These are phyloP conservation scores for Zaprionus ghesquierei DNA, from an alignment of 1,140 invertebrate genomes.

Conservation along the genomic window DNA sequence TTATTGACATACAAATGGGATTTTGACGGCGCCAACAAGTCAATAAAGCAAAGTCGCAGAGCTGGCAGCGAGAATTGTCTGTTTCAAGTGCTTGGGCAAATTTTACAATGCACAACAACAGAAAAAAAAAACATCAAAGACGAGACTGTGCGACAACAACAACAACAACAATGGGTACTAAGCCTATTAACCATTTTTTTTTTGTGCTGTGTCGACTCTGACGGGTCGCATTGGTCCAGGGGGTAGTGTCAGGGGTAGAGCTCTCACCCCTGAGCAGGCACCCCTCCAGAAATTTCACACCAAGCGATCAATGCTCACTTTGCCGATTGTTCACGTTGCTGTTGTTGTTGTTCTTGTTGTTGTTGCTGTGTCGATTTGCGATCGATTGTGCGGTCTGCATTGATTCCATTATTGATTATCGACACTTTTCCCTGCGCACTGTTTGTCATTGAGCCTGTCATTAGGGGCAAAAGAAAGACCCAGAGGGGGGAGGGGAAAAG, in stretches of 20 bases:
- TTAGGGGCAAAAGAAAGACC: conserved; percentile 10
- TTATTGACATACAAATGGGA: conserved; percentile 80
- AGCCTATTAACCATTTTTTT: conserved; percentile 77
- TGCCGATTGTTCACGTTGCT: conserved; percentile 27
- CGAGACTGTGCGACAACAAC: conserved; percentile 25
- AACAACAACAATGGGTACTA: conserved; percentile 49
- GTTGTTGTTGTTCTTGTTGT: conserved; percentile 23
- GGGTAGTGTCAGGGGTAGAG: conserved; percentile 57
- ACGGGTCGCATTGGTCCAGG: conserved; percentile 23
- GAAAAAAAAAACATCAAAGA: conserved; percentile 33
- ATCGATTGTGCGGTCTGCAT: conserved; percentile 73
- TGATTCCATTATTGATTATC: conserved; percentile 43
- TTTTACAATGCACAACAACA: conserved; percentile 62
- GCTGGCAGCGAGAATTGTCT: conserved; percentile 67
- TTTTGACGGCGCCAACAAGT: conserved; percentile 72
- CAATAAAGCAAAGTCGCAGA: conserved; percentile 75
- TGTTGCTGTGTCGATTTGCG: conserved; percentile 36
- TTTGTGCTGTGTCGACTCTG: conserved; percentile 30
- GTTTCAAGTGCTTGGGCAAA: conserved; percentile 79
- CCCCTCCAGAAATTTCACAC: conserved; percentile 38
- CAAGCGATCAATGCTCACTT: conserved; percentile 70
- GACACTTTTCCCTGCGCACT: conserved; percentile 8
- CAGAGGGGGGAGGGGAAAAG: background rate
- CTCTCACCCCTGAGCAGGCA: conserved; percentile 46
- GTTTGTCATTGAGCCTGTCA: conserved; percentile 18